Conservation (phyloP, 2,797 vertebrate genomes). For the Sciurus carolinensis region DNA sequence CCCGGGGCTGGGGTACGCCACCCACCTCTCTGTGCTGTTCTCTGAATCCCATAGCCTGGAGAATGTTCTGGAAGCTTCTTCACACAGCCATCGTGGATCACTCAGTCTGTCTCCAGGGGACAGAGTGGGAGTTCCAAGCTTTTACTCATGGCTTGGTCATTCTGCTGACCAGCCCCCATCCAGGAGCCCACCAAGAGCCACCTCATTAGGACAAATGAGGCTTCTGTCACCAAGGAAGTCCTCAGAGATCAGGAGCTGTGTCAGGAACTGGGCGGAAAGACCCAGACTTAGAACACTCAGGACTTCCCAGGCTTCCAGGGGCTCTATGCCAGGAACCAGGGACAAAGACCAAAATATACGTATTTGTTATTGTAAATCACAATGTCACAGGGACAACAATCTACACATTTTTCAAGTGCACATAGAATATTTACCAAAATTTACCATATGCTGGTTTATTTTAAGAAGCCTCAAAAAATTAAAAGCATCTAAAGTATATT, state of each 20-base stretch:
- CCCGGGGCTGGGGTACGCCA: no score
- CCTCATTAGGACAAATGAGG: background rate
- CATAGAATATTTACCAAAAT: conserved; percentile 16
- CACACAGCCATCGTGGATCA: no score
- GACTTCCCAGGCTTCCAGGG: background rate
- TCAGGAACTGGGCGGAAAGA: background rate
- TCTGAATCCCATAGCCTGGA: background rate
- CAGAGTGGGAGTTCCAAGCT: background rate
- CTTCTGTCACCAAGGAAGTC: background rate
- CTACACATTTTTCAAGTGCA: background rate
- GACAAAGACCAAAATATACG: background rate
- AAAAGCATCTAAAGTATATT: background rate
- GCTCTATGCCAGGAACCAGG: background rate
- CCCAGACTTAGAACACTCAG: background rate
- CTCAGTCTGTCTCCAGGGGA: background rate
- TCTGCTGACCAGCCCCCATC: background rate
- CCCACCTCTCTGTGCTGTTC: background rate
- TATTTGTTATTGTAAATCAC: background rate
- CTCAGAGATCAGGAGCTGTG: background rate
- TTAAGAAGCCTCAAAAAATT: background rate
- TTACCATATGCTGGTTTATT: background rate
- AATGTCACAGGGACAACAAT: background rate
- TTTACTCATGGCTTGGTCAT: background rate
- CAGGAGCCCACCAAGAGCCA: background rate
- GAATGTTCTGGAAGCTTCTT: background rate